Base-by-base conservation (phyloP, 1,140 invertebrate species). In the Zaprionus ornatus region DNA sequence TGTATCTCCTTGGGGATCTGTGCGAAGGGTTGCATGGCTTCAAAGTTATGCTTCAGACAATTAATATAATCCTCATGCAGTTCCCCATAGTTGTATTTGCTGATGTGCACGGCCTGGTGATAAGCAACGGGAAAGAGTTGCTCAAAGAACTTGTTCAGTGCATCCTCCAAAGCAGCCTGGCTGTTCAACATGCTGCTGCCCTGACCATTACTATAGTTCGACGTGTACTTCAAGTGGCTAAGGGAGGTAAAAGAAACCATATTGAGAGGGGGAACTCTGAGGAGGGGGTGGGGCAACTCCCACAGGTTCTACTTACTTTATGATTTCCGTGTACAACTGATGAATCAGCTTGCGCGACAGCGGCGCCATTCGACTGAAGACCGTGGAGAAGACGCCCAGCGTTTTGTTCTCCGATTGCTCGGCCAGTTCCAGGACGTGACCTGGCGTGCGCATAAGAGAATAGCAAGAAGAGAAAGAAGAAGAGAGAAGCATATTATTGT, bases 61-160 rank as follows among this genome's bases (percentile, higher is more conserved):
- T 94, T 94, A 63, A 96, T 95, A 87, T 97, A 97, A 52, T 96
- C 95, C 3, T 95, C 93, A 5, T 95, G 96, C 84, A 97, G 96
- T 55, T 96, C 94, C 15, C 93, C 93, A 86, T 90, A 80, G 25
- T 79, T 90, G 3, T 91, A 55, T 37, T 91, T 92, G 29, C 84
- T 86, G 7, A 94, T 92, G 63, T 94, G 94, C 7, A 96, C 93
- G 1, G 94, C 94, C 73, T 95, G 95, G 83, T 97, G 96, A 90
- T 97, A 98, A 17, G 97, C 96, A 17, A 97, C 93, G 0, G 97
- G 96, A 91, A 98, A 98, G 1, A 98, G 93, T 17, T 95, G 94
- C n/a, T 95, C 94, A 93, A 98, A 98, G 93, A 98, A 98, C 21
- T 94, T 94, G 32, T 94, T 93, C 4, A 97, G 95, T 7, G 95